A percentile compares a stretch with the other conserved stretches of the same genome.
Conservation (phyloP, 1,140 invertebrate genomes). For the Paracyclopina nana region DNA sequence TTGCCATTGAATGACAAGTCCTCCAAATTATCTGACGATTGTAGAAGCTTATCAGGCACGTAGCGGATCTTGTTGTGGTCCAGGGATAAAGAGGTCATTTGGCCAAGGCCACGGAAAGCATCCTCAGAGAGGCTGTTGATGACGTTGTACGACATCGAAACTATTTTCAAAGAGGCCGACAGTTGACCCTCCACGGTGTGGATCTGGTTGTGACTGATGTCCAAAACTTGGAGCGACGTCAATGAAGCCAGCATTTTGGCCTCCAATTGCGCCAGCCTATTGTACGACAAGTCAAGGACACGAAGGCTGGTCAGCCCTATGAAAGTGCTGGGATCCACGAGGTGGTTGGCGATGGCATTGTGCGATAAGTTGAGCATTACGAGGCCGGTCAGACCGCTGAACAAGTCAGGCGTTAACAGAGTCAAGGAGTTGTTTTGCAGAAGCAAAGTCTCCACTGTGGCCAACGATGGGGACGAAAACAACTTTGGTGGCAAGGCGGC, state of each 20-base stretch:
- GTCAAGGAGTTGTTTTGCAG: constrained; percentile 42
- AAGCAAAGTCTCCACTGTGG: constrained; percentile 49
- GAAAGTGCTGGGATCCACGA: constrained; percentile 38
- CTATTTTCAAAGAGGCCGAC: background rate
- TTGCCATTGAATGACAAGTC: constrained; percentile 66
- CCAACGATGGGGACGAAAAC: constrained; percentile 41
- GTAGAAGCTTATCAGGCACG: constrained; percentile 57
- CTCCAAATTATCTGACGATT: constrained; percentile 44
- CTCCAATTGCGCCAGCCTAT: constrained; percentile 54
- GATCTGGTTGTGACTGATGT: constrained; percentile 52
- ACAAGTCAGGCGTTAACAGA: constrained; percentile 55
- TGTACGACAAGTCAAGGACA: constrained; percentile 60
- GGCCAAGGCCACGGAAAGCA: constrained; percentile 50
- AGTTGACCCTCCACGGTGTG: constrained; percentile 41
- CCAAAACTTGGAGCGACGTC: constrained; percentile 57
- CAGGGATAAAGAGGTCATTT: constrained; percentile 45
- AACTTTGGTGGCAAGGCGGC: constrained; percentile 32
- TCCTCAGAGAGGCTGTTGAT: constrained; percentile 29
- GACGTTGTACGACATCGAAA: background rate
- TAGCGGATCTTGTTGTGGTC: constrained; percentile 54
- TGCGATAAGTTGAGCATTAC: constrained; percentile 44
- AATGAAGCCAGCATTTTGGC: constrained; percentile 43
- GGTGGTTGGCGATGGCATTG: constrained; percentile 1
- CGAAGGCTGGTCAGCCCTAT: constrained; percentile 64
- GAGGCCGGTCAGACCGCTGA: constrained; percentile 44